These are phyloP conservation scores for Galleria mellonella DNA, from an alignment of 1,140 invertebrate species.

Conservation along the genomic window DNA sequence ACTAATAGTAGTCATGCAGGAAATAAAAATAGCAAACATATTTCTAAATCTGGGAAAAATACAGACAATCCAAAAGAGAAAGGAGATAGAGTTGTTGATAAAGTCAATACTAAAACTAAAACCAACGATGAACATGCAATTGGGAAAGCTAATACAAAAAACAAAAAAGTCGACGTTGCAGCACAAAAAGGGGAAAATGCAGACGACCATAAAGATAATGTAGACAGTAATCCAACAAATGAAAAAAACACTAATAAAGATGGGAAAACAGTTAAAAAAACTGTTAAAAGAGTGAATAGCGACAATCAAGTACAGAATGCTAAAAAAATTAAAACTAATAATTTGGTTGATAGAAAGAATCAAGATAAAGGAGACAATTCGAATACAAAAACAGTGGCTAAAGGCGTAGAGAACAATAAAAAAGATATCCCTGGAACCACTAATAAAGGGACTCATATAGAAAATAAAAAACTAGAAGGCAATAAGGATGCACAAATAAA, in stretches of 20 bases:
- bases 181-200: slow-evolving; percentile 4
- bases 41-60: not conserved
- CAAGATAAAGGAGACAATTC: too few species aligned
- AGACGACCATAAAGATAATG: not conserved
- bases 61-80: not conserved
- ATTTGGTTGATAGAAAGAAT: too few species aligned
- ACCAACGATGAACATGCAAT: not conserved
- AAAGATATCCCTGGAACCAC: too few species aligned
- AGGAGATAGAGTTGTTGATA: not conserved
- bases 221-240: not conserved
- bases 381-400: slow-evolving; percentile 6
- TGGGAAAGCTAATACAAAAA: slow-evolving; percentile 4
- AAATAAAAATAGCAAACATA: slow-evolving; percentile 3
- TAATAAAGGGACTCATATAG: too few species aligned
- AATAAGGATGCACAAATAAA: not conserved
- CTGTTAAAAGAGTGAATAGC: too few species aligned
- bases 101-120: not conserved
- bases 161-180: not conserved
- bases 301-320: too few species aligned
- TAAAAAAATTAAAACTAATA: too few species aligned
- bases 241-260: not conserved
- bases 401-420: too few species aligned
- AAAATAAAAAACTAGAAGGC: not conserved
- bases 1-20: not conserved
- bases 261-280: too few species aligned